Evolutionary conservation across 2,888 invertebrate species (phyloP).

Genomic region (Tigriopus californicus): DNA sequence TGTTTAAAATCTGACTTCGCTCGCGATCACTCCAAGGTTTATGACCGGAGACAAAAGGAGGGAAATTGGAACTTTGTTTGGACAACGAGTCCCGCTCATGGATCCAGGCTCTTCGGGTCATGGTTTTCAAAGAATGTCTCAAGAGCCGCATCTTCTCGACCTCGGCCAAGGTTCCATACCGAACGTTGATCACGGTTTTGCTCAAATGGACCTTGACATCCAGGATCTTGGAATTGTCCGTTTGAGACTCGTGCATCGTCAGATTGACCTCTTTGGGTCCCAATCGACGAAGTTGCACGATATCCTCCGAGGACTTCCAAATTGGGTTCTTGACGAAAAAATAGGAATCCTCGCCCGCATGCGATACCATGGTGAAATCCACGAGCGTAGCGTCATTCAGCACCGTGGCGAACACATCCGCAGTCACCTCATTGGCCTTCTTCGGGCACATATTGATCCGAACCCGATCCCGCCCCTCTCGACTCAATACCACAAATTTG

Average conservation of each 20-base stretch:
- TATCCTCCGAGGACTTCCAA: not conserved
- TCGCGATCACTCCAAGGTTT: not conserved
- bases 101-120: not conserved
- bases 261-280: constrained; percentile 5
- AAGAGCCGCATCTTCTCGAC: constrained; percentile 71
- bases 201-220: constrained; percentile 71
- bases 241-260: constrained; percentile 11
- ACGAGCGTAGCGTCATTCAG: constrained; percentile 71
- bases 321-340: constrained; percentile 4
- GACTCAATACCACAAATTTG: constrained; percentile 18
- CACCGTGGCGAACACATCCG: constrained; percentile 76
- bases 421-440: constrained; percentile 69
- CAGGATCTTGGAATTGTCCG: constrained; percentile 18
- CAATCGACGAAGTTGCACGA: constrained; percentile 2
- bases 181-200: constrained; percentile 72
- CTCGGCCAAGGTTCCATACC: constrained; percentile 81
- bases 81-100: not conserved
- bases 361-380: constrained; percentile 40
- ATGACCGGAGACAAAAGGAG: not conserved
- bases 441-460: constrained; percentile 36
- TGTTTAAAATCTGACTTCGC: too few relatives aligned
- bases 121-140: constrained; percentile 58
- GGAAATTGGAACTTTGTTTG: too few relatives aligned
- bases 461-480: not conserved
- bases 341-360: not conserved